Conservation (phyloP, 2,797 vertebrate species). For the Meda fulgida region DNA sequence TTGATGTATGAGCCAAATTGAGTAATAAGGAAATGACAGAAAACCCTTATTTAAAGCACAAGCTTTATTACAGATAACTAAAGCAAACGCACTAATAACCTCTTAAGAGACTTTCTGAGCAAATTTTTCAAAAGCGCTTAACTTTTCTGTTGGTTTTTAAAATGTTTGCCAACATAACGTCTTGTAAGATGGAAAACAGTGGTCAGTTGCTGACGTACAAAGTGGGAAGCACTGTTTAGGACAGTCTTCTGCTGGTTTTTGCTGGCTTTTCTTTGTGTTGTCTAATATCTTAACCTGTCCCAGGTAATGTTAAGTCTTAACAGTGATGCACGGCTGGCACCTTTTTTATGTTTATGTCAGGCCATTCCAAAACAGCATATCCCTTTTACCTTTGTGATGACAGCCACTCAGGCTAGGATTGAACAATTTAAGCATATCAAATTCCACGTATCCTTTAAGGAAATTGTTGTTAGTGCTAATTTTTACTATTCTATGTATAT, state of each 20-base stretch:
- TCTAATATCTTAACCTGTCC: constrained; percentile 27
- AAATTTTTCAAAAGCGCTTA: constrained; percentile 29
- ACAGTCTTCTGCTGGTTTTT: constrained; percentile 9
- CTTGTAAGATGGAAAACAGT: constrained; percentile 11
- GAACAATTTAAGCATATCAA: constrained; percentile 48
- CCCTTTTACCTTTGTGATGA: constrained; percentile 57
- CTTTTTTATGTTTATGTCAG: constrained; percentile 63
- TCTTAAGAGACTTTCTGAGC: constrained; percentile 39
- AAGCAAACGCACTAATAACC: constrained; percentile 55
- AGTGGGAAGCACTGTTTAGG: constrained; percentile 1
- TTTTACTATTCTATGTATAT: constrained; percentile 39
- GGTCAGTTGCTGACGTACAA: constrained; percentile 6
- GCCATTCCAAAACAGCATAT: constrained; percentile 65
- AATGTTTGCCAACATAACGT: constrained; percentile 34
- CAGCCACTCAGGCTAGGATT: constrained; percentile 34
- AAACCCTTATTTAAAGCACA: constrained; percentile 81
- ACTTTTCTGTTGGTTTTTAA: constrained; percentile 19
- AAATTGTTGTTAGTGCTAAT: constrained; percentile 30
- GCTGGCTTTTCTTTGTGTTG: constrained; percentile 25
- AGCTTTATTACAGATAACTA: constrained; percentile 77
- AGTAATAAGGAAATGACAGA: constrained; percentile 64
- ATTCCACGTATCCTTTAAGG: constrained; percentile 11
- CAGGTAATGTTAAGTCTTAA: constrained; percentile 42
- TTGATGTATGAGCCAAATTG: constrained; percentile 70
- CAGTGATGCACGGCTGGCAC: constrained; percentile 55